Conservation (phyloP, 2,797 vertebrate species). For the Sebastes glaucus region DNA sequence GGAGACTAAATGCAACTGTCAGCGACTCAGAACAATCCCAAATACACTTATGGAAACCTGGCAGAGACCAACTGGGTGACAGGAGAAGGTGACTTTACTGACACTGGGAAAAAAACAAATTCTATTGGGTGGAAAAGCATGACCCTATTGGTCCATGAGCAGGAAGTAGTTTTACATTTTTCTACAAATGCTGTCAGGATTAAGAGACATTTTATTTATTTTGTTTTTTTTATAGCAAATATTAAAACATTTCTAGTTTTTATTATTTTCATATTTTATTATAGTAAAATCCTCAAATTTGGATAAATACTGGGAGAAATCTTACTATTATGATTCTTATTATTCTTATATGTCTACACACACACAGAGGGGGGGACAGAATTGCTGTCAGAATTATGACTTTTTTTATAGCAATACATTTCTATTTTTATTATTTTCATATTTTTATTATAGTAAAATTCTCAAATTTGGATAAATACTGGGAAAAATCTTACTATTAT, state of each 20-base stretch:
- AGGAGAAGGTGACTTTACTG: conserved; percentile 33
- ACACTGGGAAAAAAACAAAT: not conserved
- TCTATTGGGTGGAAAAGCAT: not conserved
- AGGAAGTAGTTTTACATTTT: not conserved
- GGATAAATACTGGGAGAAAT: not conserved
- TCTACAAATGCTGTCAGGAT: not conserved
- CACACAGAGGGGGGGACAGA: too few species aligned
- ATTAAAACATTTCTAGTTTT: too few species aligned
- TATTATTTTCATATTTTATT: not conserved
- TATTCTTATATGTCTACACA: too few species aligned
- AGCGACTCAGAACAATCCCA: conserved; percentile 55
- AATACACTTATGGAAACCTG: conserved; percentile 82
- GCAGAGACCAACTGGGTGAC: conserved; percentile 86
- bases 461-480: not conserved
- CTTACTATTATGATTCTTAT: too few species aligned
- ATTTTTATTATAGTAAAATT: not conserved
- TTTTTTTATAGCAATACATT: too few species aligned
- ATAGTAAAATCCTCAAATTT: not conserved
- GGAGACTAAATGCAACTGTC: conserved; percentile 68
- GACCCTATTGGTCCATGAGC: not conserved
- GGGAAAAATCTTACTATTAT: not conserved
- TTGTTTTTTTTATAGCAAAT: not conserved
- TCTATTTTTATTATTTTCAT: not conserved
- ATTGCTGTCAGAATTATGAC: too few species aligned
- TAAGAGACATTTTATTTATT: not conserved